These are phyloP conservation scores for Oreochromis grahami DNA, from an alignment of 2,797 vertebrate species.

Conservation along the genomic window DNA sequence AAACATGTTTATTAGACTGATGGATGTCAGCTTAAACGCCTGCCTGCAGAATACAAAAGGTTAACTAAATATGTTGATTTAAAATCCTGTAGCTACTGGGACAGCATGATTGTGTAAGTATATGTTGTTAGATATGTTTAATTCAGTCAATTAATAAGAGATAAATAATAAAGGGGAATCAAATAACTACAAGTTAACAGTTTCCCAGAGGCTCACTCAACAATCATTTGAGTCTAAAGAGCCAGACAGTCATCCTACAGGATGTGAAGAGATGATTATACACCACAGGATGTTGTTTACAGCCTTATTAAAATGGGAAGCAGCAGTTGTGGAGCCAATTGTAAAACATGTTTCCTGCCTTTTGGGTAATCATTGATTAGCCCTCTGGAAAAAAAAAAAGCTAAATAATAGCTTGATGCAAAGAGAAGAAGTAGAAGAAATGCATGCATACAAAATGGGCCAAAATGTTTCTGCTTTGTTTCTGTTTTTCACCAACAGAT, in stretches of 20 bases:
- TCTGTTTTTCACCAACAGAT: background rate
- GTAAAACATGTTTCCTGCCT: slow-evolving; percentile 23
- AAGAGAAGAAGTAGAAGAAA: background rate
- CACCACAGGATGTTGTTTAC: slow-evolving; percentile 26
- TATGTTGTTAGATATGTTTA: background rate
- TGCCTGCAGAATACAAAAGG: background rate
- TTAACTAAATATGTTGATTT: background rate
- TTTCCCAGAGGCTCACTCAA: background rate
- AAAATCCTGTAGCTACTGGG: background rate
- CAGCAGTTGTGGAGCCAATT: slow-evolving; percentile 7
- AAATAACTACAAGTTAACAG: background rate
- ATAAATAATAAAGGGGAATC: background rate
- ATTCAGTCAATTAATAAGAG: background rate
- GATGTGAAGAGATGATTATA: slow-evolving; percentile 30
- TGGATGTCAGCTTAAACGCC: background rate
- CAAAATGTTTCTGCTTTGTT: background rate
- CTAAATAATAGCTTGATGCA: background rate
- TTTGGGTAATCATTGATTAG: slow-evolving; percentile 6
- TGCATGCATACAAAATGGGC: background rate
- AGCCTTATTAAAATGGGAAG: slow-evolving; percentile 49
- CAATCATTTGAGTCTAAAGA: background rate
- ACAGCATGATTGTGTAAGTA: background rate
- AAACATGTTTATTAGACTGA: background rate
- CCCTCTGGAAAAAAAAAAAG: background rate
- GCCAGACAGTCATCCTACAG: slow-evolving; percentile 22